Percentiles rank a stretch among this genome's conserved stretches.
phyloP scores from a whole-genome alignment of 2,888 invertebrate species.

The Dynastes hyllus region DNA sequence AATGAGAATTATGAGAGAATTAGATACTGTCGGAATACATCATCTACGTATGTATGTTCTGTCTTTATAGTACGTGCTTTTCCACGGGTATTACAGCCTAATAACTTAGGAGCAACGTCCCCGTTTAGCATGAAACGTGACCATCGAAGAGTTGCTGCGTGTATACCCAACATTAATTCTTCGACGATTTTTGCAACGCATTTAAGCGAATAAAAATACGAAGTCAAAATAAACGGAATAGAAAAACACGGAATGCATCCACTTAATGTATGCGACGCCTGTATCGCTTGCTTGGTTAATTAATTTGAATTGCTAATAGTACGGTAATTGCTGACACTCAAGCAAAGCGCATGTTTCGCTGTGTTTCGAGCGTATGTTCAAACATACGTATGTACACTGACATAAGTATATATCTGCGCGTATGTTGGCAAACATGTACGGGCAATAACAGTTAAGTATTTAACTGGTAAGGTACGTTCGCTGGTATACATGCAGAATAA shows the following conservation, averaged over 20 bases:
- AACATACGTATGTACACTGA: slow-evolving; percentile 1
- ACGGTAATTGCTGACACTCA: slow-evolving; percentile 35
- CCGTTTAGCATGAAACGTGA: not conserved
- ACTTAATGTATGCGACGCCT: slow-evolving; percentile 7
- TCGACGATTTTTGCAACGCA: slow-evolving; percentile 11
- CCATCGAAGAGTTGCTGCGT: slow-evolving; percentile 13
- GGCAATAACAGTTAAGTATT: slow-evolving; percentile 21
- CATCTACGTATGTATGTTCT: not conserved
- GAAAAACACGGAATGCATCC: slow-evolving; percentile 14
- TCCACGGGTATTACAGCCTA: not conserved
- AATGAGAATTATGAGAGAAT: too few relatives aligned
- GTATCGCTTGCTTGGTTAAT: slow-evolving; percentile 21
- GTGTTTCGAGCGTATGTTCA: slow-evolving; percentile 4
- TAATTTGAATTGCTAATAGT: slow-evolving; percentile 40
- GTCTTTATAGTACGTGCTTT: not conserved
- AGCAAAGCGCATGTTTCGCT: slow-evolving; percentile 21
- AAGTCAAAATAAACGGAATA: slow-evolving; percentile 19
- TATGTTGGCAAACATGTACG: slow-evolving; percentile 8
- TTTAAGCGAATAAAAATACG: not conserved
- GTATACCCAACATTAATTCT: slow-evolving; percentile 10
- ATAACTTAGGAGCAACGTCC: slow-evolving; percentile 16
- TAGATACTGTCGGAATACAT: too few relatives aligned
- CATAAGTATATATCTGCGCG: slow-evolving; percentile 12
- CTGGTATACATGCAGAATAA: slow-evolving; percentile 1
- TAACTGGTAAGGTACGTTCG: slow-evolving; percentile 16